Base-by-base conservation (phyloP, 2,113 vertebrate genomes). In the Phrynosoma platyrhinos region DNA sequence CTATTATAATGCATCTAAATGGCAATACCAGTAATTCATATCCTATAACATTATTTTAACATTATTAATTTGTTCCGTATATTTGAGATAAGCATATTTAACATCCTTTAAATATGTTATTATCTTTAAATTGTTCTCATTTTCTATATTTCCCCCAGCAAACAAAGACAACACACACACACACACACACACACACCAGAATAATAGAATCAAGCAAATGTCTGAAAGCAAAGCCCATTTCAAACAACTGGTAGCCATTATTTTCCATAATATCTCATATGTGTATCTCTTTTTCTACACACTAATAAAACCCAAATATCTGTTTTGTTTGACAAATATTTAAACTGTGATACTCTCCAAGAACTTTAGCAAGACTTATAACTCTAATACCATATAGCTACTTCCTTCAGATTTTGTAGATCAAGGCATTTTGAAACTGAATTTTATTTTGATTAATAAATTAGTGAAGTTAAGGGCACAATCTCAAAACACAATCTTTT, bases 41-140 rank as follows among this genome's bases (percentile, higher is more conserved):
- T 64, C 13, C 74, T 36, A 30, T 64, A 85, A 47, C 84, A 77
- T 76, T 23, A 85, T 85, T 64, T 85, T 62, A 76, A 76, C 2
- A 27, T 85, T 62, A 72, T 72, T 84, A 32, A 58, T 84, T 58
- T 84, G 47, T 76, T 76, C 74, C 30, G 55, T n/a, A 9, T 64
- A 64, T 62, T 77, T n/a, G 25, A 77, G 25, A 85, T 77, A 85
- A 5, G 23, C 52, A 62, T 87, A 32, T 81, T 81, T 87, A 62
- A 80, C 79, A 81, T n/a, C 40, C 36, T 77, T 85, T 77, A 85
- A 77, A 64, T 85, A 42, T n/a, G 9, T 3, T 85, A 74, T 25
- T 84, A 58, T 79, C 42, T 69, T 85, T 77, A n/a, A 52, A 13
- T 71, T 81, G n/a, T 74, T 74, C 80, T 16, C 32, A 79, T 71